A percentile compares a stretch with the other conserved stretches of the same genome.
Evolutionary conservation across 2,113 vertebrate genomes (phyloP).

Genomic region (Speoplatyrhinus poulsoni): DNA sequence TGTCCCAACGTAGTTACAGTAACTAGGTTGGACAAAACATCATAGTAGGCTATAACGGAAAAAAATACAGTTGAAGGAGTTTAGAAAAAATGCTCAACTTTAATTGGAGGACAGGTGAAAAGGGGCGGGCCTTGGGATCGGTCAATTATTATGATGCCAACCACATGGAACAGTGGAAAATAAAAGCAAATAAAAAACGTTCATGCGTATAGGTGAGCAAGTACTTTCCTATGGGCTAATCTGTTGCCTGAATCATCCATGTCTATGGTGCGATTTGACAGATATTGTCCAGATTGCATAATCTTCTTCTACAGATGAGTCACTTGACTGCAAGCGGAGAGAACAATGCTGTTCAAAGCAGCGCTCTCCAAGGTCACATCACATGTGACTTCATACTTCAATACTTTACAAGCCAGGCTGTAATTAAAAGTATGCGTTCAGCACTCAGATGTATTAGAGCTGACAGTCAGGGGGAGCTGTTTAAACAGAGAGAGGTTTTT

Average conservation of each 20-base stretch:
- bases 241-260: not conserved
- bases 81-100: no score
- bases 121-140: no score
- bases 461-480: no score
- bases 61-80: no score
- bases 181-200: not conserved
- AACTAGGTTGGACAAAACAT: no score
- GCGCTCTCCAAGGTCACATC: constrained; percentile 52
- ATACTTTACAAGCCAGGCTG: constrained; percentile 42
- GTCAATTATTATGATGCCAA: no score
- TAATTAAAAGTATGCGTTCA: constrained; percentile 38
- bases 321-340: constrained; percentile 43
- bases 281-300: constrained; percentile 60
- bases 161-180: not conserved
- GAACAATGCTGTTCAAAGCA: constrained; percentile 31
- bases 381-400: constrained; percentile 47
- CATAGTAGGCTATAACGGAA: no score
- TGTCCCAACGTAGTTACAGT: no score
- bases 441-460: constrained; percentile 50
- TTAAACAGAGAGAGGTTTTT: no score
- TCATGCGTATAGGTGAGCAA: not conserved
- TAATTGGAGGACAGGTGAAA: no score
- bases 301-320: constrained; percentile 62
- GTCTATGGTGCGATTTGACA: constrained; percentile 27
- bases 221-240: not conserved